Evolutionary conservation across 37 sponge, comb jelly and placozoan genomes (phyloP), one percentile per base, ranked within the genome.

Genomic region (Tethya wilhelma): DNA sequence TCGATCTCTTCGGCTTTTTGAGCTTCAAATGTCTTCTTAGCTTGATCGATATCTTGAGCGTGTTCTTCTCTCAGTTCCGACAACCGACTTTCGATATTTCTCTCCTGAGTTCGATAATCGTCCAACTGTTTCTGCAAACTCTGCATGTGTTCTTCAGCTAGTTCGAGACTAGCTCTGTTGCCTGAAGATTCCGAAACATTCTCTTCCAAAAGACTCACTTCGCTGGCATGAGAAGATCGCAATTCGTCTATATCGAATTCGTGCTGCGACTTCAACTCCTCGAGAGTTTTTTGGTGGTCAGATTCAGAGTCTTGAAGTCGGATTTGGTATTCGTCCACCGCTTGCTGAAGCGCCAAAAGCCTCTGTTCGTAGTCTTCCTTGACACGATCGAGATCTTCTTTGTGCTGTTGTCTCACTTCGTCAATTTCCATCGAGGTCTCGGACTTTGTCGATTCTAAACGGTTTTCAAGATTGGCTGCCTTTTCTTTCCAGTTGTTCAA

Each of bases 101-200:
- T 56, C 71, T 88, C 88, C 44, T 88, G 82, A 25, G 23, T 82
- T 20, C 88, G 64, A 43, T 88, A 88, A 17, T 42, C 71, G 3
- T 74, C 70, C n/a, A 88, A 57, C 59, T 88, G 83, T 14, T 45
- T 41, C 28, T 88, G 83, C 5, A 88, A 59, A 56, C 62, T 74
- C 38, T 59, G 80, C 86, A 90, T 83, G 44, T 77, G 84, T 28
- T 63, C 79, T 38, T 83, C 84, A 38, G 89, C 89, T 56, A 72
- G 75, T 19, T 81, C 85, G 0, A 90, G 71, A 60, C 79, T 90
- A 9, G 73, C 91, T 37, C 71, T 66, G 23, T 70, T 59, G 11
- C 26, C 38, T 25, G 58, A 38, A 29, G 64, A 53, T 37, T 86
- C 80, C 7, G 74, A 56, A 1, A 79, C 68, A 38, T 81, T 86